Base-by-base conservation (phyloP, 2,113 vertebrate species). In the Syrmaticus mikado region DNA sequence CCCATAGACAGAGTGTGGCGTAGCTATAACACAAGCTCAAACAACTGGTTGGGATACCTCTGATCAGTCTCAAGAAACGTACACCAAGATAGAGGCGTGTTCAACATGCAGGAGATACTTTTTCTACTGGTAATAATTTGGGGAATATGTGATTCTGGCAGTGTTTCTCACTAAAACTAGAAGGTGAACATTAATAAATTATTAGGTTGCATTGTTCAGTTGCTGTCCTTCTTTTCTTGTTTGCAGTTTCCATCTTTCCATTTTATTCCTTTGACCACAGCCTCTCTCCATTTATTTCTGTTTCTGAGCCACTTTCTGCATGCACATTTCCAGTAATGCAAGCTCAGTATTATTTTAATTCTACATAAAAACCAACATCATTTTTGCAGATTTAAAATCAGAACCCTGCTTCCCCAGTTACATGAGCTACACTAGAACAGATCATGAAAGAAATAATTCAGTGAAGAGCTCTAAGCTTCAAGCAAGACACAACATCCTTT, bases 401-500 rank as follows among this genome's bases (percentile, higher is more conserved):
- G 36, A n/a, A 76, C 36, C 36, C 15, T 52, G 36, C 11, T 62
- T 74, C 34, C 68, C 28, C 27, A 55, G 20, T 18, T 40, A 0
- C 40, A 18, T 28, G 16, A 86, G 7, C 38, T 67, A 36, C 81
- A 18, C 34, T 17, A 48, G 82, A 87, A 41, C 52, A 32, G 55
- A 65, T 40, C 7, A 1, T 72, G 65, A 83, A 62, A 57, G 30
- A 72, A 90, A 28, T 8, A 82, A 94, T 45, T 85, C 65, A 67
- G 45, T 20, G 52, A 66, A 68, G 50, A 81, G 14, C 48, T 72
- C 57, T 58, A 64, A 77, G 72, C 89, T 94, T 57, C 1, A 1
- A 93, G 66, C 62, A 61, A 88, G 57, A 72, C 46, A 43, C 14
- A 22, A 38, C 75, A 19, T 72, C 43, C 36, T 81, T 87, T 93